These are phyloP conservation scores for Athalia circularis DNA, from an alignment of 2,888 invertebrate genomes.

Conservation along the genomic window DNA sequence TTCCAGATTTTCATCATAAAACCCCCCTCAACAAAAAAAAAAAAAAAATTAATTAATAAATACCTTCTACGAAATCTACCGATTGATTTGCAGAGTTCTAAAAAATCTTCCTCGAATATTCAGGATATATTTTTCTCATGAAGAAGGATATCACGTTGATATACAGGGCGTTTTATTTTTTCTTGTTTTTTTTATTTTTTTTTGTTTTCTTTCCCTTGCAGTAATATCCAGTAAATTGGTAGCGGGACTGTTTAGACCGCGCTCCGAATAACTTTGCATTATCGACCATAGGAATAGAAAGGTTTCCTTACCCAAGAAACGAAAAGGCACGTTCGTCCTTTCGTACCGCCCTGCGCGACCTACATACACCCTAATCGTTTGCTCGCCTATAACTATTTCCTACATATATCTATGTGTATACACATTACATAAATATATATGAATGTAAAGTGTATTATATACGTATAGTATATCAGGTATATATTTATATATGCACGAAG, in stretches of 20 bases:
- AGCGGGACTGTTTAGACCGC: conserved; percentile 27
- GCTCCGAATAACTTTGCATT: conserved; percentile 40
- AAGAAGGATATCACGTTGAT: too few relatives aligned
- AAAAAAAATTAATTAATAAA: too few relatives aligned
- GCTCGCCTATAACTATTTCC: neutral
- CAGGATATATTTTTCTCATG: too few relatives aligned
- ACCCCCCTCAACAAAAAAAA: too few relatives aligned
- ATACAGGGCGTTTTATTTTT: too few relatives aligned
- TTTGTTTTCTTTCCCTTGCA: neutral
- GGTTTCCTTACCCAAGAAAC: conserved; percentile 17
- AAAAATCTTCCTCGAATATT: too few relatives aligned
- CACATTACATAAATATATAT: neutral
- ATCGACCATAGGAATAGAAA: conserved; percentile 42
- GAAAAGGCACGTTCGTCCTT: conserved; percentile 43
- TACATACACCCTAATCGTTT: conserved; percentile 38
- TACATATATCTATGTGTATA: conserved; percentile 14
- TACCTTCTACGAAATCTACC: too few relatives aligned
- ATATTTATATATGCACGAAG: neutral
- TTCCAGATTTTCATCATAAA: too few relatives aligned
- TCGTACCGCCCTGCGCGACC: conserved; percentile 45
- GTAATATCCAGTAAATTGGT: conserved; percentile 9
- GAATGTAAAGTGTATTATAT: neutral
- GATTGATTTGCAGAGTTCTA: too few relatives aligned
- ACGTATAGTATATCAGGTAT: neutral
- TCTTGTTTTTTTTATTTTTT: neutral